Conservation (phyloP, 2,113 vertebrate genomes). For the Oryzias woworae region DNA sequence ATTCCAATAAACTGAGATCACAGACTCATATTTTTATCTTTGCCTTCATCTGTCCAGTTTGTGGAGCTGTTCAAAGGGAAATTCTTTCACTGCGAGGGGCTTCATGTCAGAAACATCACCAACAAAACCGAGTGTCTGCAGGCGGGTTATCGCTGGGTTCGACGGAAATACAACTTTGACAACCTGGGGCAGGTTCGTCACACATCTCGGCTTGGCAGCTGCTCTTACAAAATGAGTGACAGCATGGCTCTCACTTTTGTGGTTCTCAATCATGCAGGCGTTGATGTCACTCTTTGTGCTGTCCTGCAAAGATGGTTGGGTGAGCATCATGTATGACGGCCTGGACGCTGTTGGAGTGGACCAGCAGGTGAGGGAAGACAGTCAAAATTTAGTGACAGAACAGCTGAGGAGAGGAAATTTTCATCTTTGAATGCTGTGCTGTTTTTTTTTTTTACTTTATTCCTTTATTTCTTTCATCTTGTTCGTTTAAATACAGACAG, state of each 20-base stretch:
- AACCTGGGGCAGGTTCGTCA: slow-evolving; percentile 92
- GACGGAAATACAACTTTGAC: slow-evolving; percentile 97
- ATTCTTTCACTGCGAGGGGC: slow-evolving; percentile 92
- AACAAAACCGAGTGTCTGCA: slow-evolving; percentile 87
- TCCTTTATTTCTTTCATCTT: slow-evolving; percentile 29
- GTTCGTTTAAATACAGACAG: slow-evolving; percentile 34
- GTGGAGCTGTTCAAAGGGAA: slow-evolving; percentile 96
- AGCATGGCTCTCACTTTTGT: slow-evolving; percentile 9
- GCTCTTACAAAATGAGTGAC: slow-evolving; percentile 8
- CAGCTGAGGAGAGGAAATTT: neutral
- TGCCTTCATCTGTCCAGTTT: slow-evolving; percentile 22
- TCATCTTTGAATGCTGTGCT: slow-evolving; percentile 11
- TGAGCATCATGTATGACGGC: slow-evolving; percentile 92
- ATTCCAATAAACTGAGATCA: slow-evolving; percentile 19
- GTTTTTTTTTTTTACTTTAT: slow-evolving; percentile 29
- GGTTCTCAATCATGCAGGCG: slow-evolving; percentile 50
- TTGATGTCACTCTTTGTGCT: slow-evolving; percentile 77
- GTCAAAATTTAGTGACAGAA: neutral
- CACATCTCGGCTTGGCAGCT: neutral
- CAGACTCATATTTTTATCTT: slow-evolving; percentile 10
- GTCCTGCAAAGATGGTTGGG: slow-evolving; percentile 89
- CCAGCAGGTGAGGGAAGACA: slow-evolving; percentile 81
- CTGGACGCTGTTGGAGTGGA: slow-evolving; percentile 87
- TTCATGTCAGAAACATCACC: slow-evolving; percentile 87
- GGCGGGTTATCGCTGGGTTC: slow-evolving; percentile 85